Evolutionary conservation across 2,113 vertebrate species (phyloP).

Genomic region (Tachysurus fulvidraco): DNA sequence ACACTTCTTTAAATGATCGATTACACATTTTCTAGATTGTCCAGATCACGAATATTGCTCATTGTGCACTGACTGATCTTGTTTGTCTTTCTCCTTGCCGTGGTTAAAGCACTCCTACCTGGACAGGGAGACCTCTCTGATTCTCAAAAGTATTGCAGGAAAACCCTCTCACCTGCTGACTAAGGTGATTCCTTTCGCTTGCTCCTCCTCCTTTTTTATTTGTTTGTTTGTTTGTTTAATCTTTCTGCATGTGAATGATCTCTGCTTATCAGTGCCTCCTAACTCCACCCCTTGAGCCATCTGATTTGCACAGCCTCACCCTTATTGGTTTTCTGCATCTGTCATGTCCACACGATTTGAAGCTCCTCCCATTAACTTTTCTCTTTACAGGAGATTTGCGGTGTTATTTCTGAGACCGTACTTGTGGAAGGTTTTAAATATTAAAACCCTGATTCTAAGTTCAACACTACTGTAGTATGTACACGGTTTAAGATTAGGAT

Average conservation of each 20-base stretch:
- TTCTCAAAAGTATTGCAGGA: constrained; percentile 99
- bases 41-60: constrained; percentile 58
- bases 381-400: neutral
- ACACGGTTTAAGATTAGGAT: neutral
- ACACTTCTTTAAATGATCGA: constrained; percentile 57
- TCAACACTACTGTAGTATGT: neutral
- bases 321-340: constrained; percentile 8
- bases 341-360: neutral
- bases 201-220: constrained; percentile 1
- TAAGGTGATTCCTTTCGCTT: constrained; percentile 87
- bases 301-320: constrained; percentile 7
- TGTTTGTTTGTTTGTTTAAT: constrained; percentile 44
- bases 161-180: constrained; percentile 99
- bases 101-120: constrained; percentile 96
- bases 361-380: neutral
- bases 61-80: constrained; percentile 79
- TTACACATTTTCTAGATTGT: constrained; percentile 55
- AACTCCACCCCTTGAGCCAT: constrained; percentile 45
- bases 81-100: constrained; percentile 77
- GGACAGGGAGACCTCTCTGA: constrained; percentile 99
- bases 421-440: neutral
- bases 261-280: constrained; percentile 26
- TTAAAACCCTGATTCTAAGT: neutral
- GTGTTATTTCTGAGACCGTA: neutral
- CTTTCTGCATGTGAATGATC: constrained; percentile 70